Percentiles rank a stretch among this genome's conserved stretches.
phyloP scores from a whole-genome alignment of 2,888 invertebrate species.

The Tetranychus piercei region DNA sequence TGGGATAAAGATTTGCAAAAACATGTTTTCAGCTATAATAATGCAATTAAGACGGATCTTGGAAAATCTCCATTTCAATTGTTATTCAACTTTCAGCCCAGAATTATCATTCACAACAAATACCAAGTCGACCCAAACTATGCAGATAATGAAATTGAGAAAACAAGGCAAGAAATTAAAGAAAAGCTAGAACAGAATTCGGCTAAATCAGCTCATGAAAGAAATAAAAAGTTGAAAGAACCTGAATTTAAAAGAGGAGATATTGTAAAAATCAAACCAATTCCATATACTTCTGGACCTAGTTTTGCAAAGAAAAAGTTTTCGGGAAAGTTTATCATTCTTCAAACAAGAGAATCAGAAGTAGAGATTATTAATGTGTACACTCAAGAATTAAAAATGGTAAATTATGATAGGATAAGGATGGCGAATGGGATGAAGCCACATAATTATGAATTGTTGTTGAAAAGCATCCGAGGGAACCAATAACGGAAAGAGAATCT shows the following conservation, averaged over 20 bases:
- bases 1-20: neutral
- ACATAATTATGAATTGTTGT: no score
- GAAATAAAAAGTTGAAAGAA: neutral
- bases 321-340: neutral
- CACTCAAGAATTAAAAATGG: no score
- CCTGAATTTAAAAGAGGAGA: neutral
- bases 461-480: no score
- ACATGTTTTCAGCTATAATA: neutral
- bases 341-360: neutral
- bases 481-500: no score
- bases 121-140: neutral
- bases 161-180: neutral
- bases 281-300: neutral
- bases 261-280: neutral
- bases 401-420: no score
- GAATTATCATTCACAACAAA: neutral
- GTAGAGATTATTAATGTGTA: neutral
- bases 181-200: neutral
- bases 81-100: neutral
- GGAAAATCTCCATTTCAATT: neutral
- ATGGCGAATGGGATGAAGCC: no score
- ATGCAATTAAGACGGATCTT: neutral
- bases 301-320: neutral
- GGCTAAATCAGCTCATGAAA: neutral
- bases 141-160: neutral